These are phyloP conservation scores for Poecilobothrus nobilitatus DNA, from an alignment of 2,888 invertebrate species.

Conservation along the genomic window DNA sequence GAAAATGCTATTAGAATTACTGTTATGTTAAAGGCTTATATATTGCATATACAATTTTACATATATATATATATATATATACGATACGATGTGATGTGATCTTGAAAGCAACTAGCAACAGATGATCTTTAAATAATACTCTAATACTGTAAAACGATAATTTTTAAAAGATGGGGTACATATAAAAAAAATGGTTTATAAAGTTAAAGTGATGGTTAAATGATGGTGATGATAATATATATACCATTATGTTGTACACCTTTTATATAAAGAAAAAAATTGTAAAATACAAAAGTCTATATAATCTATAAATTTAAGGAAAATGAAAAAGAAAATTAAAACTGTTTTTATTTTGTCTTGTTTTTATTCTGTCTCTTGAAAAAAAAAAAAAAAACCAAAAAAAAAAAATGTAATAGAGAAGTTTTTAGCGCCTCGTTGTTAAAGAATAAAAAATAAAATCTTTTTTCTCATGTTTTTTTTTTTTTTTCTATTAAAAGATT, in stretches of 20 bases:
- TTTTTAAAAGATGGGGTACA: not conserved
- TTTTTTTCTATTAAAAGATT: not conserved
- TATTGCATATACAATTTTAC: too few relatives aligned
- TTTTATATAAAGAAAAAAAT: not conserved
- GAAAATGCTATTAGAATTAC: not conserved
- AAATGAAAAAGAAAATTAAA: not conserved
- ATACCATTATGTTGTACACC: not conserved
- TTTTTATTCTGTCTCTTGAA: too few relatives aligned
- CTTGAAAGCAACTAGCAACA: not conserved
- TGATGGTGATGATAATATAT: not conserved
- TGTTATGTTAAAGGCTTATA: not conserved
- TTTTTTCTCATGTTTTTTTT: not conserved
- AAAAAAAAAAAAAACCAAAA: too few relatives aligned
- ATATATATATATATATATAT: not conserved
- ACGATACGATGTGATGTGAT: not conserved
- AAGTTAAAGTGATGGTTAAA: too few relatives aligned
- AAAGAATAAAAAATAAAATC: not conserved
- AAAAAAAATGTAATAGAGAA: not conserved
- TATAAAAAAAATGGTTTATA: not conserved
- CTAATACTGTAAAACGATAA: not conserved
- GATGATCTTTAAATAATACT: not conserved
- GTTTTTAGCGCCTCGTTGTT: slow-evolving; percentile 6
- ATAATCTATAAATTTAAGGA: too few relatives aligned
- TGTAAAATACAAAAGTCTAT: not conserved
- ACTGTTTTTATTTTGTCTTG: not conserved